Evolutionary conservation across 2,797 vertebrate genomes (phyloP), one percentile per base, ranked within the genome.

Genomic region (Aselliscus stoliczkanus): DNA sequence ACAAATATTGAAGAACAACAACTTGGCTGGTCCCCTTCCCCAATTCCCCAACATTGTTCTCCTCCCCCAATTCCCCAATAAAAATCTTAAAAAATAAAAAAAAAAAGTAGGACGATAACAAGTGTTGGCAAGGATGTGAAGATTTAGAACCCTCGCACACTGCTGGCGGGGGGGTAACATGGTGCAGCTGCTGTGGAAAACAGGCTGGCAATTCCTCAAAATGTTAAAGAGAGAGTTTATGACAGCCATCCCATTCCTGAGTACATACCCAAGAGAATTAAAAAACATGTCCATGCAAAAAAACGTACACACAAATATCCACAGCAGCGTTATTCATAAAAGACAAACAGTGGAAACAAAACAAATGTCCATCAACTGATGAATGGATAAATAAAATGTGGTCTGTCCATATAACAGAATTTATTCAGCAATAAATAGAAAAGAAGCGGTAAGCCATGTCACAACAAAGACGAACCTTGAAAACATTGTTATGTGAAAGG

Each of bases 371-470:
- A 52, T 2, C 15, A 3, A 29, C 20, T 1, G 20, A 54, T 20
- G 47, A 37, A n/a, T 13, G 15, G 20, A 21, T 27, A 60, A 34
- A 23, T 12, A 42, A 77, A 77, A 18, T 0, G 21, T 23, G 67
- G 76, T 13, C 7, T 1, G 0, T 12, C 34, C n/a, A 50, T 1
- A 77, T 39, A 21, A n/a, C 0, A 20, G 73, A 15, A 1, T 5
- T n/a, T 18, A 21, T 9, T 34, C 52, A 2, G n/a, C n/a, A 25
- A 37, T 5, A 7, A 42, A 47, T 8, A 29, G 39, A 56, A 65
- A 56, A 1, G 2, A 31, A 47, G 52, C 10, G 8, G 52, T 27
- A 20, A 60, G 7, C 25, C 29, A 17, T 4, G 9, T 60, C 2
- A 9, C 73, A 5, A 31, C 29, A 9, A 47, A 18, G 10, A 14